A percentile compares a stretch with the other conserved stretches of the same genome.
Conservation (phyloP, 2,113 vertebrate species). For the Piliocolobus tephrosceles region DNA sequence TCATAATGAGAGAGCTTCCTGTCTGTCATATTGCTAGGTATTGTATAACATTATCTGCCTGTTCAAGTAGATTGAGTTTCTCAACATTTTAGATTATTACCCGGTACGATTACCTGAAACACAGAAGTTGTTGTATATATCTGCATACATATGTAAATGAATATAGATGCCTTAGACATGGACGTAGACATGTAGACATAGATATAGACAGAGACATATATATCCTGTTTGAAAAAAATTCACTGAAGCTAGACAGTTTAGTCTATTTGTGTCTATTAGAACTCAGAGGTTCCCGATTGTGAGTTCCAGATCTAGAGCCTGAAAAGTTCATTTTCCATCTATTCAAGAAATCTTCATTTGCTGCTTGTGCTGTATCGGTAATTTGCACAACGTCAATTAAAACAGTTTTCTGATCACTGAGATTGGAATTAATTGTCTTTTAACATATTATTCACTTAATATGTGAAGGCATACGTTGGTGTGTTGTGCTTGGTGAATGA, state of each 20-base stretch:
- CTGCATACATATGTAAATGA: not conserved
- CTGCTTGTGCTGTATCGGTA: not conserved
- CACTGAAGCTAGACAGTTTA: not conserved
- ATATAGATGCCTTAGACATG: not conserved
- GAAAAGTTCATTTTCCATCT: not conserved
- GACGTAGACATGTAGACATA: not conserved
- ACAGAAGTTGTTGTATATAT: not conserved
- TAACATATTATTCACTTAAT: slow-evolving; percentile 59
- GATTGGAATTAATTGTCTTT: slow-evolving; percentile 68
- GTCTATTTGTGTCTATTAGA: not conserved
- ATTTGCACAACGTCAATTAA: slow-evolving; percentile 21
- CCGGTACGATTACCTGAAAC: not conserved
- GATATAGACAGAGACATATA: not conserved
- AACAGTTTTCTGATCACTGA: slow-evolving; percentile 38
- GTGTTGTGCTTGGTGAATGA: slow-evolving; percentile 69
- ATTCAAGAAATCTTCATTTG: not conserved
- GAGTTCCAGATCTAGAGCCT: not conserved
- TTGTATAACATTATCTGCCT: not conserved
- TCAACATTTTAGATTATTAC: not conserved
- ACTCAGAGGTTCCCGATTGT: not conserved
- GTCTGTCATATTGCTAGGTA: not conserved
- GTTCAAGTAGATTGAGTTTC: not conserved
- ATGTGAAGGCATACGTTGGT: not conserved
- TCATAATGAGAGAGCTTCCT: not conserved
- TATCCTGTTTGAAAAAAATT: not conserved